Evolutionary conservation across 2,888 invertebrate species (phyloP), one percentile per base, ranked within the genome.

Genomic region (Nomada hirtipes): DNA sequence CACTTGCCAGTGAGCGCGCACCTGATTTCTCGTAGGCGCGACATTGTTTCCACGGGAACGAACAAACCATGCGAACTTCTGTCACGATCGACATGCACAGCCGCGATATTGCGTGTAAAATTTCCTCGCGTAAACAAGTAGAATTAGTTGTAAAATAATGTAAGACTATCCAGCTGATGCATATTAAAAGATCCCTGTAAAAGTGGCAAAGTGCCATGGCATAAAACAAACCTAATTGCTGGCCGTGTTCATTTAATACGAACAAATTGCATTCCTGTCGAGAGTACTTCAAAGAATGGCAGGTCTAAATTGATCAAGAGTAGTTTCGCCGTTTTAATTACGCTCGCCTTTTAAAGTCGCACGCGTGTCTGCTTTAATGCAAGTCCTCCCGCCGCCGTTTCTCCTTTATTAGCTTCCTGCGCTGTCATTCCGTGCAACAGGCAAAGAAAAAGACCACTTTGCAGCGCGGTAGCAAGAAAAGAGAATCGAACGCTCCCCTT

Each of bases 261-360:
- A 60, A 61, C 18, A 67, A 79, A 82, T 79, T 74, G 47, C 74
- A 36, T 65, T 74, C 50, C 74, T 15, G 26, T 57, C 60, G 47
- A 44, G 20, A 15, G 26, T 2, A 20, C 65, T n/a, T 82, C 82
- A 79, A 75, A 79, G 82, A 75, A 75, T 67, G 50, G 15, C 11
- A 63, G n/a, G 18, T 52, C 44, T 79, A 79, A 82, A 79, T 79
- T 70, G 55, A 82, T 75, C 79, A 75, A 74, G 79, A 52, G 74
- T 36, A 61, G 80, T 82, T 74, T 75, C 64, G 70, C 75, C 65
- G 36, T 82, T 79, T 82, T 70, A 79, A 79, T 79, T 79, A 75
- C 75, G 26, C 15, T 36, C n/a, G 50, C 65, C 79, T 74, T 79
- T 67, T 74, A 79, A 70, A 74, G 65, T 26, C 13, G 68, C 50